phyloP scores from a whole-genome alignment of 2,888 invertebrate genomes.

The Zaprionus bogoriensis region DNA sequence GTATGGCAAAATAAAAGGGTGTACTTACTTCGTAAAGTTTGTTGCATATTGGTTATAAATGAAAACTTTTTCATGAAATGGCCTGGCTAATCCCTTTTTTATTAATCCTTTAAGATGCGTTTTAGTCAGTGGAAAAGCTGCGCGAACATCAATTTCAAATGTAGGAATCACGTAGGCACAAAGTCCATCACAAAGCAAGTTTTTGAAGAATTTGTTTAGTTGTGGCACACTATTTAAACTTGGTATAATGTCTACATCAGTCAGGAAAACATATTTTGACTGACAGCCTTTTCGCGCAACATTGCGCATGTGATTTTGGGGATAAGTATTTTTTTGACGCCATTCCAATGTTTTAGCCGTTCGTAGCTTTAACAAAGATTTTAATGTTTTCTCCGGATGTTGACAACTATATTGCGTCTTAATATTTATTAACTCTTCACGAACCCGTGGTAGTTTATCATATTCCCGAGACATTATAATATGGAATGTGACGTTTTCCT shows the following conservation, averaged over 20 bases:
- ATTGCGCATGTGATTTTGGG: slow-evolving; percentile 95
- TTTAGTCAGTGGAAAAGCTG: slow-evolving; percentile 91
- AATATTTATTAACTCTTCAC: slow-evolving; percentile 33
- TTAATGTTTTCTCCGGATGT: slow-evolving; percentile 87
- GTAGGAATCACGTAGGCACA: slow-evolving; percentile 96
- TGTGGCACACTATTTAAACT: slow-evolving; percentile 88
- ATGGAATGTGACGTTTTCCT: slow-evolving; percentile 90
- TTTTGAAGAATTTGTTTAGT: slow-evolving; percentile 87
- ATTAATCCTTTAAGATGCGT: slow-evolving; percentile 89
- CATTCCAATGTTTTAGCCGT: slow-evolving; percentile 87
- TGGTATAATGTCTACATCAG: slow-evolving; percentile 94
- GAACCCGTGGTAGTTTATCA: slow-evolving; percentile 71
- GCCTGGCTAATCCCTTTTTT: slow-evolving; percentile 91
- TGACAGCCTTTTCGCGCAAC: slow-evolving; percentile 93
- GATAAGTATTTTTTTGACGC: slow-evolving; percentile 90
- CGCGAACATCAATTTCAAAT: slow-evolving; percentile 92
- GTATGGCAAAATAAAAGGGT: not conserved
- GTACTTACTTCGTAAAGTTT: slow-evolving; percentile 90
- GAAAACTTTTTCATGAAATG: slow-evolving; percentile 95
- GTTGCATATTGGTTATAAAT: slow-evolving; percentile 96
- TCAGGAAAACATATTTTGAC: slow-evolving; percentile 90
- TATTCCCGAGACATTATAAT: slow-evolving; percentile 86
- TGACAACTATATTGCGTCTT: slow-evolving; percentile 85
- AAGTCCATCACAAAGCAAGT: slow-evolving; percentile 84
- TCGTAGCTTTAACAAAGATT: slow-evolving; percentile 85